Percentiles rank a stretch among this genome's conserved stretches.
Conservation (phyloP, 2,113 vertebrate species). For the Brevimyrus niger region DNA sequence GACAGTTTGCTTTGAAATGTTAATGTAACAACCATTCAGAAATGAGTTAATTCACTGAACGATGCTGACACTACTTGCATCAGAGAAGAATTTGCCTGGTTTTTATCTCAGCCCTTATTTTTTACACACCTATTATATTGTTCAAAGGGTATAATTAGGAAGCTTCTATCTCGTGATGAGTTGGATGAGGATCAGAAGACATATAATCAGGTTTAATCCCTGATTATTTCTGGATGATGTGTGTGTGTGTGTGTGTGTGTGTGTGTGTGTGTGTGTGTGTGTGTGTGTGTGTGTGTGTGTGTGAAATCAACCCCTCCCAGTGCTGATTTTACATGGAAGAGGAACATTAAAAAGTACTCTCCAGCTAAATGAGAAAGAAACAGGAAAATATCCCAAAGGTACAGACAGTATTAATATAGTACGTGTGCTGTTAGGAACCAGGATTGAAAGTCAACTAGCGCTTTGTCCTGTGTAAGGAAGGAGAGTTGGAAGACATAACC, state of each 20-base stretch:
- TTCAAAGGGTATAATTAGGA: conserved; percentile 5
- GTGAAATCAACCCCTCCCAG: background rate
- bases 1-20: background rate
- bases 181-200: background rate
- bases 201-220: conserved; percentile 6
- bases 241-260: background rate
- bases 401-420: too few relatives aligned
- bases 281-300: background rate
- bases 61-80: background rate
- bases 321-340: background rate
- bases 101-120: background rate
- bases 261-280: background rate
- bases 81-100: background rate
- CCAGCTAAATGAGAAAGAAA: background rate
- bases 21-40: background rate
- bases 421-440: too few relatives aligned
- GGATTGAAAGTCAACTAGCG: too few relatives aligned
- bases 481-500: too few relatives aligned
- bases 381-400: background rate
- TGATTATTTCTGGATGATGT: background rate
- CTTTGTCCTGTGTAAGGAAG: too few relatives aligned
- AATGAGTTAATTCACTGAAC: background rate
- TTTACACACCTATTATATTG: conserved; percentile 1
- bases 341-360: background rate
- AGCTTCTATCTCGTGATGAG: background rate